Base-by-base conservation (phyloP, 2,888 invertebrate genomes). In the Fragum whitleyi region DNA sequence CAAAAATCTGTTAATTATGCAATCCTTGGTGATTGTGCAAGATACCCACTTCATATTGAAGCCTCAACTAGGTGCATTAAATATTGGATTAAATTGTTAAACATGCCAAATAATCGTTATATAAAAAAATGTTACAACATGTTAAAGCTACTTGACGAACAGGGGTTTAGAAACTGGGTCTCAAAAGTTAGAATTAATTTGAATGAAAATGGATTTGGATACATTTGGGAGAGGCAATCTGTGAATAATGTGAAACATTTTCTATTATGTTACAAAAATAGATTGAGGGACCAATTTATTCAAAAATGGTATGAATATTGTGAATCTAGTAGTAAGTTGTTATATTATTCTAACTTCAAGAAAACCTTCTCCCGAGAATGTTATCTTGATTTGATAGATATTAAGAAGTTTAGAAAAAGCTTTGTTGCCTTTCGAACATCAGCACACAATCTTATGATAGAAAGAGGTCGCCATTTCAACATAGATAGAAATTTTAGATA, bases 41-140 rank as follows among this genome's bases (percentile, higher is more conserved):
- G 77, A 39, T 61, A 32, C 51, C 77, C 74, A 19, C 2, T 83
- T 16, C 77, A 39, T 28, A 67, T 72, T 53, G 65, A 61, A 5
- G 28, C 55, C 21, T 59, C 65, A 21, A 74, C 70, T 68, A 32
- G 76, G 21, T 65, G 47, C 11, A 67, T 83, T 1, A 79, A 77
- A 47, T 77, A 77, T 57, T 83, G 53, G 71, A 14, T 83, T 32
- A 51, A 62, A 53, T 28, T 83, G 36, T 23, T 71, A 42, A 53
- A 42, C 16, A 62, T 76, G 51, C 72, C 71, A 47, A 39, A 67
- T 47, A 3, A 29, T 6, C 59, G 70, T 14, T 39, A 23, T 26
- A 51, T 77, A 0, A 36, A 42, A 36, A 36, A 42, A 29, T 68
- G 67, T 36, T 74, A 74, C 36, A 16, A 11, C 23, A 72, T 77